A percentile compares a stretch with the other conserved stretches of the same genome.
Evolutionary conservation across 2,113 vertebrate genomes (phyloP).

Genomic region (Sclerurus mexicanus): DNA sequence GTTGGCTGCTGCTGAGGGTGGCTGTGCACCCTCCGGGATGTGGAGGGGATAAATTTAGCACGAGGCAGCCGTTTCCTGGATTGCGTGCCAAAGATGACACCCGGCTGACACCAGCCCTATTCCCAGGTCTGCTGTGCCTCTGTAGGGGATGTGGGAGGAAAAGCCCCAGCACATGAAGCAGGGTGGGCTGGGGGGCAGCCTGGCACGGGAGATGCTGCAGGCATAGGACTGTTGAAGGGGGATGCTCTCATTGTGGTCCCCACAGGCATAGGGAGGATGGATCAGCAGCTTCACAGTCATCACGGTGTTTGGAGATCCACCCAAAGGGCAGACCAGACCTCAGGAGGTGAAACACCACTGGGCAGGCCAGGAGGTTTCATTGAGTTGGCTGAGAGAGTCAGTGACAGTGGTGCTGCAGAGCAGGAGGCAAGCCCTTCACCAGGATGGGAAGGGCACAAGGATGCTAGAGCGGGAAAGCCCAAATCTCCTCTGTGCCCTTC

Average conservation of each 20-base stretch:
- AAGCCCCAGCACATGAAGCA: accelerated
- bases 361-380: not conserved
- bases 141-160: accelerated
- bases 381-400: not conserved
- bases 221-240: too few relatives aligned
- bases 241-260: not conserved
- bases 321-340: not conserved
- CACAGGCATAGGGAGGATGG: not conserved
- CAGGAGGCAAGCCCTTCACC: not conserved
- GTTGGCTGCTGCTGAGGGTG: not conserved
- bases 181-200: not conserved
- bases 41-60: not conserved
- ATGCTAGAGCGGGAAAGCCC: not conserved
- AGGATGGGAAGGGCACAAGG: not conserved
- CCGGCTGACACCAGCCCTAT: not conserved
- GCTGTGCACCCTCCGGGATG: not conserved
- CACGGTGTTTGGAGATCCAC: not conserved
- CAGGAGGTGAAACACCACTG: not conserved
- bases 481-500: not conserved
- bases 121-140: not conserved
- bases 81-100: not conserved
- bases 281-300: not conserved
- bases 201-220: accelerated
- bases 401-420: not conserved
- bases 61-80: not conserved